Conservation (phyloP, 64 coral and sea anemone genomes). For the Montipora sp. region DNA sequence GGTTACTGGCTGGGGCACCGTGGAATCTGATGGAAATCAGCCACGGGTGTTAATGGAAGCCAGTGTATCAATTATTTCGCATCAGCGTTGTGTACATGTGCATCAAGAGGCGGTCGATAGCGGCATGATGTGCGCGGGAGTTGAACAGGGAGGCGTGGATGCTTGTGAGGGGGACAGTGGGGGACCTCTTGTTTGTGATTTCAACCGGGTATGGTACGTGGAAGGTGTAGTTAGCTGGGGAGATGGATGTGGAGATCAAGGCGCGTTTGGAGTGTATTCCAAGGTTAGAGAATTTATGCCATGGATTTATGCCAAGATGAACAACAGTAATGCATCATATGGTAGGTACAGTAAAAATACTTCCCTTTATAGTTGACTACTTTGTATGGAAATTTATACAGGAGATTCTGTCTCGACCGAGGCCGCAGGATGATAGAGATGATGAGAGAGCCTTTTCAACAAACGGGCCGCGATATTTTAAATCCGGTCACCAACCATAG, state of each 20-base stretch:
- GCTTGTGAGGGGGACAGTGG: slow-evolving; percentile 37
- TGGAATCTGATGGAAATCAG: slow-evolving; percentile 7
- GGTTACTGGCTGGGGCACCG: slow-evolving; percentile 63
- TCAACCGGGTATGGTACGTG: slow-evolving; percentile 11
- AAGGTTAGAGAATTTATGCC: neutral
- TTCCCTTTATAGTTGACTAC: too few species aligned
- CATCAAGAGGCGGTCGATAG: neutral
- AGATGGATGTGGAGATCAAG: neutral
- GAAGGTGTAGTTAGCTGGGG: slow-evolving; percentile 30
- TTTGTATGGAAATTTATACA: too few species aligned
- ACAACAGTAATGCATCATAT: neutral
- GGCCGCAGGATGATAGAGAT: too few species aligned
- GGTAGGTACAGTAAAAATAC: neutral
- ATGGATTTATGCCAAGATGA: slow-evolving; percentile 3
- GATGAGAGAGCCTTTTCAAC: too few species aligned
- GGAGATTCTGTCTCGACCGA: too few species aligned
- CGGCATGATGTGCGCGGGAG: slow-evolving; percentile 29
- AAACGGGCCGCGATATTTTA: too few species aligned
- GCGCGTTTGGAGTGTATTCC: neutral
- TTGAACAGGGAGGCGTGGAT: slow-evolving; percentile 4
- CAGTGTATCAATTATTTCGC: slow-evolving; percentile 47
- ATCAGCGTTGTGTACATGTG: slow-evolving; percentile 11
- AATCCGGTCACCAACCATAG: too few species aligned
- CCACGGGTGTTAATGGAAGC: slow-evolving; percentile 57
- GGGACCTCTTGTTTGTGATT: slow-evolving; percentile 19